Percentiles rank a stretch among this genome's conserved stretches.
These are phyloP conservation scores for Mnemiopsis leidyi DNA, from an alignment of 37 sponge, comb jelly and placozoan species.

Conservation along the genomic window DNA sequence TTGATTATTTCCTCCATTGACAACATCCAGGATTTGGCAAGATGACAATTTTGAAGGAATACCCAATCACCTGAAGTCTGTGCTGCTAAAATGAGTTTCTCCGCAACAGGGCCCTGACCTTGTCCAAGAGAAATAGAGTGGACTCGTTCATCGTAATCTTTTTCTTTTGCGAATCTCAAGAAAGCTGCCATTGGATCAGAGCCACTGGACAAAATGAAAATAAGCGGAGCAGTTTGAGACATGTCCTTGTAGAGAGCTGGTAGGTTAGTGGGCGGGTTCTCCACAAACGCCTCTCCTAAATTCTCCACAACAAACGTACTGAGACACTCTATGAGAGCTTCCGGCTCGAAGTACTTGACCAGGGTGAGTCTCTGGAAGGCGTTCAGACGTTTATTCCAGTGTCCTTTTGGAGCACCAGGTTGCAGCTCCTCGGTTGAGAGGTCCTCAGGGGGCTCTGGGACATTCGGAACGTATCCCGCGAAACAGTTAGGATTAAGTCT, in stretches of 20 bases:
- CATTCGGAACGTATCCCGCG: slow-evolving; percentile 69
- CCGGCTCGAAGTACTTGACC: slow-evolving; percentile 86
- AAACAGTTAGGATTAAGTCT: slow-evolving; percentile 73
- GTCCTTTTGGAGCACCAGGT: slow-evolving; percentile 68
- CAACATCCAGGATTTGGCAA: slow-evolving; percentile 99
- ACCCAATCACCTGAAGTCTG: slow-evolving; percentile 91
- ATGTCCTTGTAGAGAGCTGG: slow-evolving; percentile 83
- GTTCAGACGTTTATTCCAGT: slow-evolving; percentile 88
- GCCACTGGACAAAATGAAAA: slow-evolving; percentile 96
- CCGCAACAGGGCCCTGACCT: slow-evolving; percentile 97
- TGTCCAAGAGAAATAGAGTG: slow-evolving; percentile 98
- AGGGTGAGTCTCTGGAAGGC: slow-evolving; percentile 88
- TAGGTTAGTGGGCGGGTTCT: slow-evolving; percentile 88
- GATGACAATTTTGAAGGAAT: slow-evolving; percentile 98
- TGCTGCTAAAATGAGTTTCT: slow-evolving; percentile 85
- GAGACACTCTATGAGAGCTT: slow-evolving; percentile 75
- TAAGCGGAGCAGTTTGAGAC: slow-evolving; percentile 83
- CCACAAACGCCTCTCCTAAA: slow-evolving; percentile 90
- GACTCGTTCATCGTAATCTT: slow-evolving; percentile 86
- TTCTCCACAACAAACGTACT: slow-evolving; percentile 83
- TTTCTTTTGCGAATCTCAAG: slow-evolving; percentile 93
- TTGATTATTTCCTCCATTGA: slow-evolving; percentile 91
- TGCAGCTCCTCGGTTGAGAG: slow-evolving; percentile 36
- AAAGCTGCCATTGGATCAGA: slow-evolving; percentile 97
- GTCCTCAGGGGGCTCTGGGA: slow-evolving; percentile 33